Base-by-base conservation (phyloP, 2,888 invertebrate species). In the Myopa tessellatipennis region DNA sequence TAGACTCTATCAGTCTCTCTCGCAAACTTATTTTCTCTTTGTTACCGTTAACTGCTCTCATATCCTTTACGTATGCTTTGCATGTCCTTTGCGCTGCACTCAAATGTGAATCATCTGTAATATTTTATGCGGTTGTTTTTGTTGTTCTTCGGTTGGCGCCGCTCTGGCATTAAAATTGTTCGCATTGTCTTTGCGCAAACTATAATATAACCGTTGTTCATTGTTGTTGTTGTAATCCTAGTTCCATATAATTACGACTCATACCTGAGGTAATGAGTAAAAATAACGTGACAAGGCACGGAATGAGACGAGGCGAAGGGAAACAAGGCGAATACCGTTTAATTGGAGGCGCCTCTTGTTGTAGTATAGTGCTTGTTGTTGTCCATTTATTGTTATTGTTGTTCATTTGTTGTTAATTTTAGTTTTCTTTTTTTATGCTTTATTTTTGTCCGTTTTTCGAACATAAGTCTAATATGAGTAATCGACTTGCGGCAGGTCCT, bases 91-190 rank as follows among this genome's bases (percentile, higher is more conserved):
- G 40, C 65, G 55, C 36, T 55, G 73, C 73, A 40, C 76, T 68
- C 45, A 60, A 60, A 68, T 74, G 74, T 77, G 77, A 77, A 74
- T 77, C 77, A 77, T 77, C 77, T 60, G 50, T 50, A 70, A 70
- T 76, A 76, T 79, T 77, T 6, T 45, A 45, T 45, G 45, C 10
- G 45, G 45, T 45, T 45, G 45, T 45, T 45, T 6, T 45, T 83
- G 83, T 83, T 82, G 81, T 83, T 83, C 78, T 76, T 83, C 26
- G 78, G 82, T 83, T 87, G 87, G 86, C 86, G 86, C 87, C 87
- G 83, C 83, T 83, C 81, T 82, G 83, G 80, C 83, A 82, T 85
- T 85, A 82, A 82, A 84, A 83, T 83, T 83, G 83, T 68, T 77
- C 74, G 74, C 70, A 74, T 77, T 69, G 77, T 71, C 70, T 70